A percentile compares a stretch with the other conserved stretches of the same genome.
These are phyloP conservation scores for Sebastes miniatus DNA, from an alignment of 2,797 vertebrate genomes.

Conservation along the genomic window DNA sequence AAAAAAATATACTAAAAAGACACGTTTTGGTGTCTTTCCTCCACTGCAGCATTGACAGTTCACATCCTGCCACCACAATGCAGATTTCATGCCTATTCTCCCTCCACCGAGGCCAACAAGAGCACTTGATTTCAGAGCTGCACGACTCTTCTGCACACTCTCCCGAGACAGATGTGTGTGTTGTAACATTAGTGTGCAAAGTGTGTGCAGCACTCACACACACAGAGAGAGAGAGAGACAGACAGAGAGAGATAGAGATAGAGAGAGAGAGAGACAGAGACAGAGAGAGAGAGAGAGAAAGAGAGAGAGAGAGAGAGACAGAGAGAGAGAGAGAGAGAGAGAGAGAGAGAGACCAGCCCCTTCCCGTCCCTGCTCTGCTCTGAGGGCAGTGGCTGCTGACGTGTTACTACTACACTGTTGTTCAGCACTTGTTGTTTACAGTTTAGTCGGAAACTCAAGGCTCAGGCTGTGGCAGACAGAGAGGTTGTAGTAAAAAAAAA, in stretches of 20 bases:
- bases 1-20: neutral
- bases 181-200: conserved; percentile 38
- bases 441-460: conserved; percentile 62
- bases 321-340: neutral
- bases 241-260: too few species aligned
- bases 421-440: conserved; percentile 81
- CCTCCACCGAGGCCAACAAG: neutral
- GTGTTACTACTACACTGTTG: conserved; percentile 87
- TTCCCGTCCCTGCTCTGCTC: conserved; percentile 59
- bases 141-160: conserved; percentile 25
- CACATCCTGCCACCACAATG: conserved; percentile 16
- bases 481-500: conserved; percentile 36
- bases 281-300: rapidly evolving
- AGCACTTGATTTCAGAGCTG: conserved; percentile 27
- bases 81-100: conserved; percentile 14
- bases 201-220: neutral
- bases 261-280: too few species aligned
- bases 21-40: neutral
- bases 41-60: conserved; percentile 1
- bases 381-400: conserved; percentile 81
- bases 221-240: neutral
- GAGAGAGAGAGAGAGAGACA: too few species aligned
- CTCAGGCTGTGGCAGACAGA: conserved; percentile 25
- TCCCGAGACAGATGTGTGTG: conserved; percentile 38
- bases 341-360: conserved; percentile 38